phyloP scores from a whole-genome alignment of 2,113 vertebrate species.

The Centropus bengalensis region DNA sequence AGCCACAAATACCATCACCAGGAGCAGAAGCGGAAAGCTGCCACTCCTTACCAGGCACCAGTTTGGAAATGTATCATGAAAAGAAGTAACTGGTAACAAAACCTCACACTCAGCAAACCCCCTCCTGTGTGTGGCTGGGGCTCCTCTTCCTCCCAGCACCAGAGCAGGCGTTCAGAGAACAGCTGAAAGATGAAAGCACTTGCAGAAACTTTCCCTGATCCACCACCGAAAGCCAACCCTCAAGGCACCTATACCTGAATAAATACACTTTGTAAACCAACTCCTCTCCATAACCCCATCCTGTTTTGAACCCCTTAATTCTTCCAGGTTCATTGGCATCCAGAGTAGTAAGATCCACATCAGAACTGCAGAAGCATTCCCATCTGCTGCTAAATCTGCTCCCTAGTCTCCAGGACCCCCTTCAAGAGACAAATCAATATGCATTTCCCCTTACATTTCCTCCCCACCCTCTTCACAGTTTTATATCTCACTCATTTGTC shows the following conservation, averaged over 20 bases:
- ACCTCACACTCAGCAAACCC: not conserved
- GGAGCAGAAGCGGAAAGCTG: not conserved
- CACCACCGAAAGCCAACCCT: not conserved
- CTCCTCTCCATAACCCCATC: not conserved
- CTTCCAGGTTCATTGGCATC: not conserved
- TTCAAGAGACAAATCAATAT: not conserved
- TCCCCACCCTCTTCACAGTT: not conserved
- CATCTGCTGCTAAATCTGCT: not conserved
- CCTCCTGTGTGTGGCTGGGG: not conserved
- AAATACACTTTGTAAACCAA: not conserved
- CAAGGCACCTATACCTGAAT: not conserved
- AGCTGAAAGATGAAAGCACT: accelerated
- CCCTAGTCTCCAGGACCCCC: not conserved
- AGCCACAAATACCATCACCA: not conserved
- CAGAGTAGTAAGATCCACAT: not conserved
- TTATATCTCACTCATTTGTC: not conserved
- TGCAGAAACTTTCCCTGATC: not conserved
- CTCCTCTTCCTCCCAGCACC: not conserved
- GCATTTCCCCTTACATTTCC: not conserved
- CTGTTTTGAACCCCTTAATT: not conserved
- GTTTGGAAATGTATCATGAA: not conserved
- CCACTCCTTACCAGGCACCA: not conserved
- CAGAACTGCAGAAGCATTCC: not conserved
- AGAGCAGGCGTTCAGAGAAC: not conserved
- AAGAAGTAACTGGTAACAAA: not conserved